These are phyloP conservation scores for Actenoides lindsayi DNA, from an alignment of 2,113 vertebrate species.

Conservation along the genomic window DNA sequence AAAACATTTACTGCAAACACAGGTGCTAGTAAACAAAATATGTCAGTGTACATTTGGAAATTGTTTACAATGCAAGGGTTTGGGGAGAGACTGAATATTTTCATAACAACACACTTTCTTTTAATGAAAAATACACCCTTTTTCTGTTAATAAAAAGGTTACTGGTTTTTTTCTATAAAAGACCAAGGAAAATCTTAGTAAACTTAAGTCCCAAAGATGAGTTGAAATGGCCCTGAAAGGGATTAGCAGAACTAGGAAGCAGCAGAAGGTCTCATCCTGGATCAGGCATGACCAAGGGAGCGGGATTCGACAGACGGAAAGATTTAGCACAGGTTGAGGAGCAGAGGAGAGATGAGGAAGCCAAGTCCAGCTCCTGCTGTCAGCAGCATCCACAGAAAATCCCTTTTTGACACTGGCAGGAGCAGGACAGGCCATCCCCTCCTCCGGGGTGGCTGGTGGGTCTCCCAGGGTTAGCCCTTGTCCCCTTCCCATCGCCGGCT, in stretches of 20 bases:
- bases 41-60: not conserved
- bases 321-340: not conserved
- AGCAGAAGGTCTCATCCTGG: not conserved
- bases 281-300: not conserved
- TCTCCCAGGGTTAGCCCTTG: not conserved
- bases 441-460: not conserved
- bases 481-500: not conserved
- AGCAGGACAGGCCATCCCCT: fast-evolving
- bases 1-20: conserved; percentile 54
- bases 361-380: not conserved
- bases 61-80: not conserved
- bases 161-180: not conserved
- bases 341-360: not conserved
- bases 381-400: not conserved
- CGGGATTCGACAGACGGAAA: not conserved
- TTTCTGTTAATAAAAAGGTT: not conserved
- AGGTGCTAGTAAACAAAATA: conserved; percentile 40
- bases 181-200: not conserved
- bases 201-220: not conserved
- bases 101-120: not conserved
- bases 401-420: not conserved
- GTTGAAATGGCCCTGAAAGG: not conserved
- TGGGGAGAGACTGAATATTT: not conserved
- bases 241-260: not conserved
- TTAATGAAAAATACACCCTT: not conserved